Evolutionary conservation across 2,113 vertebrate species (phyloP), one percentile per base, ranked within the genome.

Genomic region (Thunnus thynnus): DNA sequence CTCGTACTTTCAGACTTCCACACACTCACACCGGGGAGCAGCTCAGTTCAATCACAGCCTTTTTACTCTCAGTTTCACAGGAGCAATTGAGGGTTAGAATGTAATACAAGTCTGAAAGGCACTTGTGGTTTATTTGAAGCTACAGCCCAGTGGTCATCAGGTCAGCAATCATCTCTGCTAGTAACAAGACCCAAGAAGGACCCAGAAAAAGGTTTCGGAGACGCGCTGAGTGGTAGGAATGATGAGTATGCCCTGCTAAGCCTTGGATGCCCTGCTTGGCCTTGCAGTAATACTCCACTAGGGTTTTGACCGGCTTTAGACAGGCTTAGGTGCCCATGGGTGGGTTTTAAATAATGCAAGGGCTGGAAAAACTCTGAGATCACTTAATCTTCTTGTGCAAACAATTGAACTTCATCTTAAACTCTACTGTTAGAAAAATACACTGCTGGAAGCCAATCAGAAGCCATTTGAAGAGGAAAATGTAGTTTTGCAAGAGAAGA

Each of bases 121-220:
- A 30, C 27, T 22, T 0, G 57, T 56, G 67, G 61, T 73, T 70
- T 71, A 58, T 79, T 44, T 76, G 66, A 79, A 46, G 57, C 73
- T 52, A 0, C 69, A 66, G 27, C 72, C 52, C 65, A 7, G 65
- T 8, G 0, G 80, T 20, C 85, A 62, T 55, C 69, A 55, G 73
- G 78, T 83, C 77, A 65, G 71, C 68, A 67, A 86, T 86, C 85
- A 82, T 79, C 74, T 68, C 78, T 47, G 80, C 75, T 75, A 68
- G 72, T 72, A 78, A 65, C 67, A 36, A 65, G 65, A 78, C 8
- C 22, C 18, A 10, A 46, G 27, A 55, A 54, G 47, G 22, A 16
- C 27, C 55, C 55, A 60, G 66, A 81, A 68, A 76, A 44, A 20
- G 22, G n/a, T 65, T 52, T 0, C 3, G 70, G 25, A 78, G 80